phyloP scores from a whole-genome alignment of 2,888 invertebrate genomes.

The Oconnorella tubifera region DNA sequence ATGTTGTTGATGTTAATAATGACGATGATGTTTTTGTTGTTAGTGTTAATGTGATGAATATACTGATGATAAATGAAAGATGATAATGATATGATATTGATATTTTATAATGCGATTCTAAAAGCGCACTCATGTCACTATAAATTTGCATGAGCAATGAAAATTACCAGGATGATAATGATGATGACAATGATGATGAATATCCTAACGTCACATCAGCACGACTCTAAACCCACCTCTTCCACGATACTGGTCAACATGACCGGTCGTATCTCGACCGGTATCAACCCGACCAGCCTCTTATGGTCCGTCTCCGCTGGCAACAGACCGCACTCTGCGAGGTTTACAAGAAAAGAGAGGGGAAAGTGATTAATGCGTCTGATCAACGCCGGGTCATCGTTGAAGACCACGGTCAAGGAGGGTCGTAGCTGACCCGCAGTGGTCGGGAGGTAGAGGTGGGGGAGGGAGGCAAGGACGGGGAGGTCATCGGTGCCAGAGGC shows the following conservation, averaged over 20 bases:
- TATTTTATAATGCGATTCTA: too few relatives aligned
- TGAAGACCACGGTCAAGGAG: conserved; percentile 34
- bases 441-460: conserved; percentile 27
- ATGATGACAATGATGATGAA: too few relatives aligned
- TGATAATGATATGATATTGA: too few relatives aligned
- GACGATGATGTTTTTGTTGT: too few relatives aligned
- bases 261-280: conserved; percentile 29
- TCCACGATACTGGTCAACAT: conserved; percentile 34
- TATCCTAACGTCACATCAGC: too few relatives aligned
- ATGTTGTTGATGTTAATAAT: too few relatives aligned
- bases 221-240: too few relatives aligned
- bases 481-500: conserved; percentile 10
- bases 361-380: conserved; percentile 31
- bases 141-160: too few relatives aligned
- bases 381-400: conserved; percentile 35
- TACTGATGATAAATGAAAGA: too few relatives aligned
- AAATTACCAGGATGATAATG: too few relatives aligned
- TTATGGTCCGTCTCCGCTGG: conserved; percentile 26
- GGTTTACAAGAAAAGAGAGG: conserved; percentile 35
- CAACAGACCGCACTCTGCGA: conserved; percentile 34
- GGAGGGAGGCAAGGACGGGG: neutral
- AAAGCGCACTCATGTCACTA: too few relatives aligned
- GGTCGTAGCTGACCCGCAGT: conserved; percentile 20
- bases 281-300: conserved; percentile 28
- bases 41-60: too few relatives aligned